Percentiles rank a stretch among this genome's conserved stretches.
Conservation (phyloP, 1,140 invertebrate genomes). For the Magallana angulata region DNA sequence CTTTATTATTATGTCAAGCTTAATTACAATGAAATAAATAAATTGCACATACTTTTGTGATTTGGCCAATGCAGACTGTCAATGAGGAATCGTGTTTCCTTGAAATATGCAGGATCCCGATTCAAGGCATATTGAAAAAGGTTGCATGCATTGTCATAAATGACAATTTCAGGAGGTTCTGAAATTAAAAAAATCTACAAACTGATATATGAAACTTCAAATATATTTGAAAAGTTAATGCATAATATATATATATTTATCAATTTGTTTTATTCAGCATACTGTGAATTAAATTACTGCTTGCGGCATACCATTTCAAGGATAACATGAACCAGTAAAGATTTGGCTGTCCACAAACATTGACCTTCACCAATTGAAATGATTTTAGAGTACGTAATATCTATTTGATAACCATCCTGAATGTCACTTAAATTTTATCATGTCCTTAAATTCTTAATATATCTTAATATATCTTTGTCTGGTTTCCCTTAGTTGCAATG, state of each 20-base stretch:
- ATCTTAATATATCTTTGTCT: background rate
- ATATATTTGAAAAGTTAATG: background rate
- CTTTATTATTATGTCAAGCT: background rate
- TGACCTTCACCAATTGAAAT: background rate
- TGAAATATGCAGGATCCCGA: conserved; percentile 52
- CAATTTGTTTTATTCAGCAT: conserved; percentile 18
- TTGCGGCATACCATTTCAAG: background rate
- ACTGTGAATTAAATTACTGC: conserved; percentile 10
- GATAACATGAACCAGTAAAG: background rate
- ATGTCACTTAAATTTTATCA: background rate
- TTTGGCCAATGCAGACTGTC: conserved; percentile 54
- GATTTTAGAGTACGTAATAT: background rate
- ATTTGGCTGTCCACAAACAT: background rate
- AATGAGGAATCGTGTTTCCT: conserved; percentile 46
- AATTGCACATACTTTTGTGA: conserved; percentile 52
- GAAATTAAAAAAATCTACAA: conserved; percentile 30
- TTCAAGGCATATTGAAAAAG: conserved; percentile 53
- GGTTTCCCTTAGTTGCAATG: background rate
- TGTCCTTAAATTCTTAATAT: background rate
- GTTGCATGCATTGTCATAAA: conserved; percentile 60
- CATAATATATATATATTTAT: background rate
- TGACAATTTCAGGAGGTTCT: conserved; percentile 48
- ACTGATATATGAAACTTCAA: conserved; percentile 9
- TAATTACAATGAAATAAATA: conserved; percentile 8
- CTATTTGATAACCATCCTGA: background rate